Conservation (phyloP, 1,140 invertebrate genomes). For the Calosoma granatense region DNA sequence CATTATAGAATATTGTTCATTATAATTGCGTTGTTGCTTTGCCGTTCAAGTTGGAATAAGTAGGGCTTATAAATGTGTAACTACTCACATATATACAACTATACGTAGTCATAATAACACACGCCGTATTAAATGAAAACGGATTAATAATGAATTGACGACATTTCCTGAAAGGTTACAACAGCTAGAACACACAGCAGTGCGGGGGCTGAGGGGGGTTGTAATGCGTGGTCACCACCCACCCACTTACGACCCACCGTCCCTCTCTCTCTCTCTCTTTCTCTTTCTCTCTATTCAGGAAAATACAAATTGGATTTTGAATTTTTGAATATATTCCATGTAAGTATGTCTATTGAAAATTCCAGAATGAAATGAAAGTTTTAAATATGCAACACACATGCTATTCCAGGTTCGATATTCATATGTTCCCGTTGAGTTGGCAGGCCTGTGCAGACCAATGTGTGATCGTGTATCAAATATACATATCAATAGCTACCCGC, state of each 20-base stretch:
- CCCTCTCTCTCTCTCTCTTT: too few species aligned
- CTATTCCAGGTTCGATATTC: neutral
- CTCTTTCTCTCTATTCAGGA: neutral
- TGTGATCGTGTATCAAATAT: neutral
- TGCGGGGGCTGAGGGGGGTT: too few species aligned
- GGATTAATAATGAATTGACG: neutral
- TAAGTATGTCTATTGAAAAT: neutral
- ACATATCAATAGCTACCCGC: neutral
- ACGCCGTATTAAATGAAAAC: neutral
- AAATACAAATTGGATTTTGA: neutral
- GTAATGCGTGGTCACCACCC: too few species aligned
- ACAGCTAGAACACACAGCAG: neutral
- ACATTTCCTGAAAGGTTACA: neutral
- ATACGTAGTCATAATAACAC: neutral
- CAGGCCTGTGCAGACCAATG: neutral
- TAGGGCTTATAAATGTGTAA: neutral
- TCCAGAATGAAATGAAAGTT: neutral
- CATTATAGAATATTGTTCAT: neutral
- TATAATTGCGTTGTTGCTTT: too few species aligned
- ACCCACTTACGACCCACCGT: too few species aligned
- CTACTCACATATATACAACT: neutral
- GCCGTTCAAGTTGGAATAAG: too few species aligned
- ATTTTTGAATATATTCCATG: neutral
- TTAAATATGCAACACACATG: neutral
- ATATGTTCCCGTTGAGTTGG: neutral